Conservation (phyloP, 2,113 vertebrate genomes). For the Eira barbara region DNA sequence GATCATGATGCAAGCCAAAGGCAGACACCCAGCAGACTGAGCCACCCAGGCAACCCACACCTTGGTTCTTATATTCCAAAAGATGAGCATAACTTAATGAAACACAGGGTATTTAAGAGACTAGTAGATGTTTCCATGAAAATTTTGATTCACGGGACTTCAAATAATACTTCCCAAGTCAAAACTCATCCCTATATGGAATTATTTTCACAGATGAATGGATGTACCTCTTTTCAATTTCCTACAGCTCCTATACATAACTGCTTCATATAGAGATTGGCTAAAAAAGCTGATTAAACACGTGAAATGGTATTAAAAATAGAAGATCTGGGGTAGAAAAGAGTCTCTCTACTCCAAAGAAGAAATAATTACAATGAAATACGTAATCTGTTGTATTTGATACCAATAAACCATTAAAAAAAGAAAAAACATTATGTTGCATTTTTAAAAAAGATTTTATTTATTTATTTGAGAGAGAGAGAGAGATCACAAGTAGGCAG, state of each 20-base stretch:
- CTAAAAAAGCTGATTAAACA: constrained; percentile 1
- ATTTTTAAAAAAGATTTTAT: no score
- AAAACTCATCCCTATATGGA: background rate
- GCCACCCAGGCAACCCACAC: background rate
- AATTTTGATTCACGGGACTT: background rate
- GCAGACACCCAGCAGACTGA: no score
- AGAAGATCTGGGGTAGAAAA: background rate
- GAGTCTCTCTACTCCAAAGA: background rate
- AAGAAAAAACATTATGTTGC: background rate
- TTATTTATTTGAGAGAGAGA: no score
- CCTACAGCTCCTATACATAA: background rate
- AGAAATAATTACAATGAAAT: background rate
- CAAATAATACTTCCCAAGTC: background rate
- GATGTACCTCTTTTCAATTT: background rate
- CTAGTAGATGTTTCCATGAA: background rate
- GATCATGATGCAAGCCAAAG: no score
- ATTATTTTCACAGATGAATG: background rate
- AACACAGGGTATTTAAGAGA: background rate
- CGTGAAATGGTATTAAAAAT: background rate
- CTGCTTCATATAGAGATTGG: background rate
- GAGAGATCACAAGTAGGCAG: no score
- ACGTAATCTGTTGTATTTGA: background rate
- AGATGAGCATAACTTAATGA: background rate
- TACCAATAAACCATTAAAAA: background rate
- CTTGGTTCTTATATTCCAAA: background rate